Evolutionary conservation across 2,888 invertebrate species (phyloP), one percentile per base, ranked within the genome.

Genomic region (Plebejus argus): DNA sequence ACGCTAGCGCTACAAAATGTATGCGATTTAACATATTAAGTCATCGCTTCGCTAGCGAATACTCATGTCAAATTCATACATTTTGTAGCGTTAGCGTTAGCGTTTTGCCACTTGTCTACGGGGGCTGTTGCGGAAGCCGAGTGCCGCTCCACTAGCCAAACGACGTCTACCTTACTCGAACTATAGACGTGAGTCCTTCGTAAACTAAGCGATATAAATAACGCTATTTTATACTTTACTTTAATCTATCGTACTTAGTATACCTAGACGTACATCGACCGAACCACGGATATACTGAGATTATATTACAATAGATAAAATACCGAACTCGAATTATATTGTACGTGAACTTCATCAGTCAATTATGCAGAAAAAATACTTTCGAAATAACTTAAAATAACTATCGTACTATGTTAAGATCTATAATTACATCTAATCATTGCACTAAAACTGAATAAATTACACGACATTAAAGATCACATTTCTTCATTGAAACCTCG

Each of bases 381-480:
- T 86, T 85, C 84, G 86, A 87, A 88, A 84, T 84, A 88, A 87
- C 90, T 91, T 91, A 92, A 86, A 78, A 81, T 87, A 88, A 85
- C 85, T 92, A 91, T 92, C 86, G 86, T 90, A 91, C 87, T 87
- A 89, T 86, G 86, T 82, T 86, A 86, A 78, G 82, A 87, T 87
- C 89, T 92, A 86, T 87, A 88, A 86, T 93, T 93, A 93, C 83
- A 90, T 88, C 94, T 94, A 93, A 90, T 91, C 91, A 94, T 94
- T 94, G 94, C 94, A 94, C 94, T 93, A 93, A 92, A 90, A 88
- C 92, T 92, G 89, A 92, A 93, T 92, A 91, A 92, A 90, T 92
- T 92, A 93, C 89, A 90, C 83, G 86, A 89, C 87, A 88, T 87
- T 88, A 87, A 90, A 89, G 87, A 89, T 91, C 90, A 90, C 90